These are phyloP conservation scores for Mus spicilegus DNA, from an alignment of 2,113 vertebrate genomes.

Conservation along the genomic window DNA sequence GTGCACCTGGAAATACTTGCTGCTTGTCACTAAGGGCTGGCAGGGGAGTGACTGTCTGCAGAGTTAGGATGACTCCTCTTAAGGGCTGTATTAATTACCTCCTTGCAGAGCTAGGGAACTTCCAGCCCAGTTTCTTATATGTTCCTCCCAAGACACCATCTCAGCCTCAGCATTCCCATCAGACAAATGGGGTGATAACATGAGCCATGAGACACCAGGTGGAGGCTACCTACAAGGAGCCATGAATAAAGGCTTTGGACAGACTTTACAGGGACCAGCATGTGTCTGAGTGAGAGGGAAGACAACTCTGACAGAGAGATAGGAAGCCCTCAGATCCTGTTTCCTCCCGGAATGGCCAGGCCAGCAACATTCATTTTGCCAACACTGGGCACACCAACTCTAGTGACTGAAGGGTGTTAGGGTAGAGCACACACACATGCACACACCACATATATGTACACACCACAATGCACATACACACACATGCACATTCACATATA, in stretches of 20 bases:
- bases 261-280: not conserved
- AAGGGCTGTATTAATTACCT: constrained; percentile 21
- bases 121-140: not conserved
- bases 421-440: not conserved
- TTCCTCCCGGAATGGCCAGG: not conserved
- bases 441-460: not conserved
- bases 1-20: not conserved
- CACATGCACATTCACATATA: not conserved
- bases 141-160: not conserved
- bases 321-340: not conserved
- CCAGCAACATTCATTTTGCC: not conserved
- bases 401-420: not conserved
- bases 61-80: not conserved
- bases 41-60: not conserved
- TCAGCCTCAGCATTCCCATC: not conserved
- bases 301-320: not conserved
- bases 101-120: not conserved
- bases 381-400: not conserved
- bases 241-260: rapidly evolving
- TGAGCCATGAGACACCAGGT: not conserved
- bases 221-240: not conserved
- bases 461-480: not conserved
- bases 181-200: not conserved
- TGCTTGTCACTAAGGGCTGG: not conserved
- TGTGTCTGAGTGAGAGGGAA: not conserved